Conservation (phyloP, 2,113 vertebrate genomes). For the Campylorhamphus procurvoides region DNA sequence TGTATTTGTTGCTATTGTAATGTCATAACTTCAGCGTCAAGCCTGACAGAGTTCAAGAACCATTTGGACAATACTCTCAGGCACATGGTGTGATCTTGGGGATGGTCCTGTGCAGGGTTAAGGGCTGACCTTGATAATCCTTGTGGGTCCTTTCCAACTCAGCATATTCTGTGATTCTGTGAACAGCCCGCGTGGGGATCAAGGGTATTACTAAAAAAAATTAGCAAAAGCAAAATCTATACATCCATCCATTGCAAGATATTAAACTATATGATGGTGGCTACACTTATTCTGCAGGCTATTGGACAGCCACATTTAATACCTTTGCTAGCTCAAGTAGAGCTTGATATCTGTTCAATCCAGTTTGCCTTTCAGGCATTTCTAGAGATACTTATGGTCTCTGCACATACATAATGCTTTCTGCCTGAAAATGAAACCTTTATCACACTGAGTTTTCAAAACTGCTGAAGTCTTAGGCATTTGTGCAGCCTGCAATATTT, state of each 20-base stretch:
- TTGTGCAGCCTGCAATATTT: neutral
- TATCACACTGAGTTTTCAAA: neutral
- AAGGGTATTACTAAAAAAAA: neutral
- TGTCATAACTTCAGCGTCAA: neutral
- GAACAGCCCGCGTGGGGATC: neutral
- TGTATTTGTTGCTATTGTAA: neutral
- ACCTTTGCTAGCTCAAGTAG: neutral
- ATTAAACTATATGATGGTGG: neutral
- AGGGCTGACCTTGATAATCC: neutral
- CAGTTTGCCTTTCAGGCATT: conserved; percentile 3
- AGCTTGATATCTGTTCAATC: conserved; percentile 12
- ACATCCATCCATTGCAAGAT: neutral
- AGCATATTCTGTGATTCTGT: neutral
- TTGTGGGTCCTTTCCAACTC: neutral
- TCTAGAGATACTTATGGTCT: neutral
- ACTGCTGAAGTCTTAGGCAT: neutral
- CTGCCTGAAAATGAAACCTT: neutral
- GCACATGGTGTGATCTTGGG: neutral
- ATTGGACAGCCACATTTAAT: neutral
- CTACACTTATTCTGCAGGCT: neutral
- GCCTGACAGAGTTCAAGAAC: neutral
- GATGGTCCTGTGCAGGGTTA: neutral
- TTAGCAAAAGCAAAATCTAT: neutral
- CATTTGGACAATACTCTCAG: neutral
- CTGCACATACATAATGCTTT: neutral